Percentiles rank a stretch among this genome's conserved stretches.
These are phyloP conservation scores for Aethes cnicana DNA, from an alignment of 2,888 invertebrate genomes.

Conservation along the genomic window DNA sequence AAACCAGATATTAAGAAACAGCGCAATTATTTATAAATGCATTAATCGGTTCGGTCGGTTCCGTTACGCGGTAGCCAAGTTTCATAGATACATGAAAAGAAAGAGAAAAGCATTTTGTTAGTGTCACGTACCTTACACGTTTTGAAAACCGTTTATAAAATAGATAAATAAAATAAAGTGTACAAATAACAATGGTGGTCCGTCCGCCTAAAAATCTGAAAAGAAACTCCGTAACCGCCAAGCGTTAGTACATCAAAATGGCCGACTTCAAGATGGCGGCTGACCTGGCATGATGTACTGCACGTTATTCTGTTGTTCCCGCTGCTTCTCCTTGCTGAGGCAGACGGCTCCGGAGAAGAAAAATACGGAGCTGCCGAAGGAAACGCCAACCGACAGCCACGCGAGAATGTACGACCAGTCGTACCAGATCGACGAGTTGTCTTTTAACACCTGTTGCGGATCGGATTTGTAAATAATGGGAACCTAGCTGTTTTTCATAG, in stretches of 20 bases:
- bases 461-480: conserved; percentile 25
- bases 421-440: conserved; percentile 87
- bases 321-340: conserved; percentile 88
- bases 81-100: conserved; percentile 83
- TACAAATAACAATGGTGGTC: background rate
- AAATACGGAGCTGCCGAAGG: conserved; percentile 87
- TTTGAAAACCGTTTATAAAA: conserved; percentile 1
- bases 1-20: conserved; percentile 80
- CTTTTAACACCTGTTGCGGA: conserved; percentile 85
- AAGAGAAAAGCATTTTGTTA: conserved; percentile 80
- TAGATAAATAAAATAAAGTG: conserved; percentile 5
- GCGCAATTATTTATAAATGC: conserved; percentile 62
- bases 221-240: conserved; percentile 58
- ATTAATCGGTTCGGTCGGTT: conserved; percentile 66
- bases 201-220: conserved; percentile 6
- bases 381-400: conserved; percentile 91
- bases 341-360: conserved; percentile 92
- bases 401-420: conserved; percentile 94
- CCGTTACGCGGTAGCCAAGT: conserved; percentile 72
- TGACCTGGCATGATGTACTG: conserved; percentile 95
- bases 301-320: conserved; percentile 89
- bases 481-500: too few relatives aligned
- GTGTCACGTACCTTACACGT: conserved; percentile 35
- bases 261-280: conserved; percentile 62
- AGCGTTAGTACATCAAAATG: conserved; percentile 67